Evolutionary conservation across 2,797 vertebrate genomes (phyloP).

Genomic region (Falco biarmicus): DNA sequence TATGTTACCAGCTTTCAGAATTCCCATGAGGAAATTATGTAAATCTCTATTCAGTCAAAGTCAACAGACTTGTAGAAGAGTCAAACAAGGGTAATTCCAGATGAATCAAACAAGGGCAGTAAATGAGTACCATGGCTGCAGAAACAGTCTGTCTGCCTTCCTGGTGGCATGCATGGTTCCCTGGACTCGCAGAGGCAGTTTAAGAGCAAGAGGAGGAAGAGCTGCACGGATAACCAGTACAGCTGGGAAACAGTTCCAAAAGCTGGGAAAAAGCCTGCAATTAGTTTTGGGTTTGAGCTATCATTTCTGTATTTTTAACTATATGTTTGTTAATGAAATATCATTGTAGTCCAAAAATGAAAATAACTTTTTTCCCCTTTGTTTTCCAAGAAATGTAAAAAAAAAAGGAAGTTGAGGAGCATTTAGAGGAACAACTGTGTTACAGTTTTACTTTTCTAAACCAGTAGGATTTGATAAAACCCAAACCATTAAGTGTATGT

Average conservation of each 20-base stretch:
- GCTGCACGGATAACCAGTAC: not conserved
- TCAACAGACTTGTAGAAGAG: constrained; percentile 40
- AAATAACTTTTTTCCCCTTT: not conserved
- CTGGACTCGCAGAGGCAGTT: not conserved
- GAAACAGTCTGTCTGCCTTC: not conserved
- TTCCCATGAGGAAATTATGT: constrained; percentile 26
- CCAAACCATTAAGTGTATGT: not conserved
- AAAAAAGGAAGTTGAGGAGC: not conserved
- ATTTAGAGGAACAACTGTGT: not conserved
- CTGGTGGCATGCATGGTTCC: not conserved
- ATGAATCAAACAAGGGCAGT: not conserved
- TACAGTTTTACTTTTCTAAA: not conserved
- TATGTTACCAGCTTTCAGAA: constrained; percentile 19
- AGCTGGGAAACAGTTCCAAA: not conserved
- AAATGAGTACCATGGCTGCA: not conserved
- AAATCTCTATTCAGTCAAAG: constrained; percentile 53
- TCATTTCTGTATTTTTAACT: not conserved
- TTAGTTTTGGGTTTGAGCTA: not conserved
- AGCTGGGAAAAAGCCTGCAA: not conserved
- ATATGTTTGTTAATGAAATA: not conserved
- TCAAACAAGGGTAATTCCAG: constrained; percentile 40
- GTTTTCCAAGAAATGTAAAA: not conserved
- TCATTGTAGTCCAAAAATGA: not conserved
- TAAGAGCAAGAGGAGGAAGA: not conserved
- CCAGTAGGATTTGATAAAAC: not conserved